Evolutionary conservation across 64 coral and sea anemone genomes (phyloP), one percentile per base, ranked within the genome.

Genomic region (Montipora sp.): DNA sequence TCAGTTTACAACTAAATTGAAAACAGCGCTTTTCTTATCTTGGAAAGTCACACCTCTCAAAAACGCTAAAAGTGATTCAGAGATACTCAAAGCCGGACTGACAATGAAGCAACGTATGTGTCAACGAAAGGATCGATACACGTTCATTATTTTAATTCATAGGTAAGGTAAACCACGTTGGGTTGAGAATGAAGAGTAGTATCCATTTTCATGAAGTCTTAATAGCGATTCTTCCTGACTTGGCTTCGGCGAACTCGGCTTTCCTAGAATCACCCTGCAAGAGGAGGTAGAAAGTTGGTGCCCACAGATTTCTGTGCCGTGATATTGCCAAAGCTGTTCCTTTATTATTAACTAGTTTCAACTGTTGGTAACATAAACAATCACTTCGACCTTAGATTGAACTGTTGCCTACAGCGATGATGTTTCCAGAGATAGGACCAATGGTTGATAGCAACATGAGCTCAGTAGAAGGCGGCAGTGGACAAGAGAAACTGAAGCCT

Each of bases 21-120:
- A 61, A 77, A 77, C 21, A 61, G 45, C 43, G 43, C 50, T 77
- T 10, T 14, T 12, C 72, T 89, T 89, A 89, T 89, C 87, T 89
- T 22, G 44, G 50, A 16, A 19, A 7, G 77, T 89, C 87, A 78
- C 51, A 77, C 75, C 6, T 77, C 75, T 89, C 51, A 48, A 51
- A 89, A 66, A 75, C 87, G 49, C 87, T 77, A 47, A 77, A 48
- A 21, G 59, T 20, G 63, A 71, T 49, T 18, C 8, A 5, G 4
- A 46, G 60, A 63, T 3, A 19, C 13, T 47, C 5, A 48, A 60
- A 78, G 8, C 9, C 63, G 48, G 87, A 59, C 36, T 36, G 36
- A 36, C 51, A 73, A 89, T 89, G 77, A 89, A 12, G 19, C 10
- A 16, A 66, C 73, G 13, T 48, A 69, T 89, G 23, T 77, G 87